Conservation (phyloP, 1,140 invertebrate species). For the Linepithema humile region DNA sequence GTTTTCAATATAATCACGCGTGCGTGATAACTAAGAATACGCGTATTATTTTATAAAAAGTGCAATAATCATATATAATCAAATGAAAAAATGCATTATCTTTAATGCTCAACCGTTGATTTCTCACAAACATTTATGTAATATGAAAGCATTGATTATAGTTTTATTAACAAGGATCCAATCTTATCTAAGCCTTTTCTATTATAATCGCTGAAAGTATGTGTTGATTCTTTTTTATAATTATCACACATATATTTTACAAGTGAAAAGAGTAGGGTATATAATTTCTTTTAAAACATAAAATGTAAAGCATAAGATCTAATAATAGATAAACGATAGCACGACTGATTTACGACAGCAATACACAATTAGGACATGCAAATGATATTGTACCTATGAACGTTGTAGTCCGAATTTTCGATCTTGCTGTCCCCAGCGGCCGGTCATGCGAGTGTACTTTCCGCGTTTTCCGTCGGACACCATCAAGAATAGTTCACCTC, state of each 20-base stretch:
- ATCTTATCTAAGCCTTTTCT: background rate
- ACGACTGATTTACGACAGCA: background rate
- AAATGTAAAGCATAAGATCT: background rate
- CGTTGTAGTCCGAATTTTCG: background rate
- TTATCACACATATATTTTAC: background rate
- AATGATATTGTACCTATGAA: background rate
- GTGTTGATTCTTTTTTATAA: background rate
- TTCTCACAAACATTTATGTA: background rate
- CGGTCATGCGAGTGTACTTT: background rate
- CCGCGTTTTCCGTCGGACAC: background rate
- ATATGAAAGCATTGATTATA: background rate
- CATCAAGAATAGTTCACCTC: conserved; percentile 11
- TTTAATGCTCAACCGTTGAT: no score
- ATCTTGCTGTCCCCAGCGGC: background rate
- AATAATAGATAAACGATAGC: background rate
- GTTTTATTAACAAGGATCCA: background rate
- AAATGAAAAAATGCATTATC: background rate
- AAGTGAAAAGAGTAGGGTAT: background rate
- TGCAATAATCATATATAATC: background rate
- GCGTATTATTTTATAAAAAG: background rate
- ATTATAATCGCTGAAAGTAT: background rate
- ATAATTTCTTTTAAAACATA: background rate
- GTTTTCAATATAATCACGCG: background rate
- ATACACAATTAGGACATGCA: background rate
- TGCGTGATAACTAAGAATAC: background rate